Evolutionary conservation across 1,140 invertebrate genomes (phyloP), one percentile per base, ranked within the genome.

Genomic region (Drosophila pachea): DNA sequence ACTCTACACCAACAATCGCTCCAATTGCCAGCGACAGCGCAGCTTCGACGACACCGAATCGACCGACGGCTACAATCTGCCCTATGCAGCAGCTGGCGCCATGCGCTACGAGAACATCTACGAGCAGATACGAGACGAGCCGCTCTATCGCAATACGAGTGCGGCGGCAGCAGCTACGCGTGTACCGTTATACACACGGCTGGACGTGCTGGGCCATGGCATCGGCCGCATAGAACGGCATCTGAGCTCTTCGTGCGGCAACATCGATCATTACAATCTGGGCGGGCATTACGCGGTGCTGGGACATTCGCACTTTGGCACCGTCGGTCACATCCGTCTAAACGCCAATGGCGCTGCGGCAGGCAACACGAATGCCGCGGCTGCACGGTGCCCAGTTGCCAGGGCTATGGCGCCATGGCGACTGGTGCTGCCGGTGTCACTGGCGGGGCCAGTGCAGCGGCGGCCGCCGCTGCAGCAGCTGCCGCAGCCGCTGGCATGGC

Each of bases 161-260:
- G 61, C 16, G 2, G 12, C 70, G 81, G 59, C 82, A 76, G 16
- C 84, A 2, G 22, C 22, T 22, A 76, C 33, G 47, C 63, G 89
- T 74, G 48, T 91, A 89, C 91, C 91, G 50, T 88, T 91, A 7
- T 92, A 92, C 59, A 91, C 91, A 8, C 86, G 91, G 4, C 89
- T 92, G 12, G 90, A 91, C 77, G 90, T 92, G 0, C 73, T 91
- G 53, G 91, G 91, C 0, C 91, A 91, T 64, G 91, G 91, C 12
- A 91, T 92, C 29, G 91, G 91, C 5, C 87, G 91, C 36, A 92
- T 92, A 47, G 91, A 92, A 66, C 86, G 91, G 0, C 91, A 92
- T 74, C 77, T 92, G 29, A 91, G 91, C 38, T 91, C 90, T 0
- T 92, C 91, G 1, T 92, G 91, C 35, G 91, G 91, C 56, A 91